Percentiles rank a stretch among this genome's conserved stretches.
Conservation (phyloP, 2,888 invertebrate species). For the Drosophila meridiana region DNA sequence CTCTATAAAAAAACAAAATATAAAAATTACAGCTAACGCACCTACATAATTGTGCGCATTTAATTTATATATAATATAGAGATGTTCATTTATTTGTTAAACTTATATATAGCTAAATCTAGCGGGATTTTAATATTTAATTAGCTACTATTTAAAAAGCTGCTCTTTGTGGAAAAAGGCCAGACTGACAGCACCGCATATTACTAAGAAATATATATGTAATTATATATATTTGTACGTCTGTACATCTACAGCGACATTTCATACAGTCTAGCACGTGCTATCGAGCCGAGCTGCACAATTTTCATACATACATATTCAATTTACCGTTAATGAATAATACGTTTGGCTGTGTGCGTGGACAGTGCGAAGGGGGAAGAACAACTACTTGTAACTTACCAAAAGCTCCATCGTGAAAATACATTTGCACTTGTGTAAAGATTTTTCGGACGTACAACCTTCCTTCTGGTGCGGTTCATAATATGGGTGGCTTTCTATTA, state of each 20-base stretch:
- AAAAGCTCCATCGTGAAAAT: constrained; percentile 88
- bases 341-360: background rate
- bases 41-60: background rate
- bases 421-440: constrained; percentile 88
- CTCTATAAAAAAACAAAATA: background rate
- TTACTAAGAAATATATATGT: background rate
- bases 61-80: too few species aligned
- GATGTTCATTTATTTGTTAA: background rate
- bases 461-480: constrained; percentile 85
- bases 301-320: constrained; percentile 3
- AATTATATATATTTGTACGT: background rate
- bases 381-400: constrained; percentile 86
- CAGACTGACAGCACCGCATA: background rate
- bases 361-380: constrained; percentile 4
- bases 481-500: constrained; percentile 24
- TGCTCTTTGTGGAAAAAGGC: background rate
- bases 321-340: constrained; percentile 56
- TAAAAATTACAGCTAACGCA: background rate
- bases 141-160: background rate
- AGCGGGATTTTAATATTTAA: background rate
- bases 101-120: background rate
- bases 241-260: constrained; percentile 2
- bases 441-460: constrained; percentile 86
- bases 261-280: constrained; percentile 48
- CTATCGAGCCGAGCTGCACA: constrained; percentile 19